A percentile compares a stretch with the other conserved stretches of the same genome.
Evolutionary conservation across 1,140 invertebrate species (phyloP).

Genomic region (Neuroterus valhalla): DNA sequence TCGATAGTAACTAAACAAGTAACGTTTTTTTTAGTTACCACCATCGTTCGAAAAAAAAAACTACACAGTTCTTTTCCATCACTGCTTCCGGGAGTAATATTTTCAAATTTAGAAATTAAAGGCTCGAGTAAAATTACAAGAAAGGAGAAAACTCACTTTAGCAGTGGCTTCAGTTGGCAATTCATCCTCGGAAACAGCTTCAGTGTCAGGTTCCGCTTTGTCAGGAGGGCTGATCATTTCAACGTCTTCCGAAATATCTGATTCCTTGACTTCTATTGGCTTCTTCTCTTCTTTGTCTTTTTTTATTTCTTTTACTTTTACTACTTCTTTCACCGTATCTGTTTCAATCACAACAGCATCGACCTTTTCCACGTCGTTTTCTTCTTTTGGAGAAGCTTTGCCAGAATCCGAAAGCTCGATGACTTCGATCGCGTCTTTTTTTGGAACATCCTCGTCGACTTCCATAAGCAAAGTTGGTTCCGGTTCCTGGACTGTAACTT

Average conservation of each 20-base stretch:
- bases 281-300: slow-evolving; percentile 14
- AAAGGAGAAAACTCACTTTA: slow-evolving; percentile 59
- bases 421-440: slow-evolving; percentile 18
- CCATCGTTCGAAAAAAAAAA: no score
- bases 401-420: slow-evolving; percentile 21
- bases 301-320: slow-evolving; percentile 16
- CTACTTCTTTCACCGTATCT: slow-evolving; percentile 34
- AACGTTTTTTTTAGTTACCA: no score
- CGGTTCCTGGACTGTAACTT: not conserved
- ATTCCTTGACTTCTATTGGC: not conserved
- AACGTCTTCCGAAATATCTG: slow-evolving; percentile 31
- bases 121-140: not conserved
- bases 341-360: no score
- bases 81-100: no score
- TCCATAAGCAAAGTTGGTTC: not conserved
- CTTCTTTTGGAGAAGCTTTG: no score
- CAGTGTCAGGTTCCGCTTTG: slow-evolving; percentile 78
- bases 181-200: slow-evolving; percentile 83
- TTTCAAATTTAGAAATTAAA: not conserved
- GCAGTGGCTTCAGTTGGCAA: slow-evolving; percentile 73
- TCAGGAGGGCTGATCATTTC: slow-evolving; percentile 32
- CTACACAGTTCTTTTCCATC: no score
- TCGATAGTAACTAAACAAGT: no score
- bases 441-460: slow-evolving; percentile 19
- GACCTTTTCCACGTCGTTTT: no score